phyloP scores from a whole-genome alignment of 1,140 invertebrate species.

The Stegodyphus mimosarum region DNA sequence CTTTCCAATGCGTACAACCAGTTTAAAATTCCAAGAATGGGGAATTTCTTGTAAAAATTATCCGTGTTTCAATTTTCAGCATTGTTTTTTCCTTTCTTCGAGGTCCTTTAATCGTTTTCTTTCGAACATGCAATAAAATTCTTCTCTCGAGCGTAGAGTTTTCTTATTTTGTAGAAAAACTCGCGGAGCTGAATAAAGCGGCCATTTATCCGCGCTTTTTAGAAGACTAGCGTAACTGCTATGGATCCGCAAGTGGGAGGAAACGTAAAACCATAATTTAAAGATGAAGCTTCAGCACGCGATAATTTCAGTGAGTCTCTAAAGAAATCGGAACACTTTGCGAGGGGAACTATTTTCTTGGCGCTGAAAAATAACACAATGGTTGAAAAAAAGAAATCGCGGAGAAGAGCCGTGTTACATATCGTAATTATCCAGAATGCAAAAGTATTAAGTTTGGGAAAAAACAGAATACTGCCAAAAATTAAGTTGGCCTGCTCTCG shows the following conservation, averaged over 20 bases:
- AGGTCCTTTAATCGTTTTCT: conserved; percentile 16
- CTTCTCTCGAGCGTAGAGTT: too few relatives aligned
- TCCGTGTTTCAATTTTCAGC: conserved; percentile 13
- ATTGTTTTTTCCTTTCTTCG: background rate
- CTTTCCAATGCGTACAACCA: too few relatives aligned
- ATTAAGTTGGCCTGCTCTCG: conserved; percentile 20
- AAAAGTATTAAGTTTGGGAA: conserved; percentile 39
- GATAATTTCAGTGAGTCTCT: conserved; percentile 25
- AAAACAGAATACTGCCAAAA: conserved; percentile 29
- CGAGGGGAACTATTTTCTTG: background rate
- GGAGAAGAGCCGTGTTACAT: conserved; percentile 11
- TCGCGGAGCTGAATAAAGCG: background rate
- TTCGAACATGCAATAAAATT: background rate
- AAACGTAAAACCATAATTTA: conserved; percentile 16
- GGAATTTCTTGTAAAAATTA: background rate
- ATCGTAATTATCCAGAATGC: conserved; percentile 46
- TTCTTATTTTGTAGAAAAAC: too few relatives aligned
- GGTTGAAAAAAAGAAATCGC: background rate
- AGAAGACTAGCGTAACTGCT: background rate
- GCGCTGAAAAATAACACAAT: background rate
- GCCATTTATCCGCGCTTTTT: conserved; percentile 22
- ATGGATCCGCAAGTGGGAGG: background rate
- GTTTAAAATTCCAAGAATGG: too few relatives aligned
- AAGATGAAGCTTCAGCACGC: conserved; percentile 31
- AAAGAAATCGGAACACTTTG: conserved; percentile 14